A percentile compares a stretch with the other conserved stretches of the same genome.
Conservation (phyloP, 2,797 vertebrate species). For the Sebastes hopkinsi region DNA sequence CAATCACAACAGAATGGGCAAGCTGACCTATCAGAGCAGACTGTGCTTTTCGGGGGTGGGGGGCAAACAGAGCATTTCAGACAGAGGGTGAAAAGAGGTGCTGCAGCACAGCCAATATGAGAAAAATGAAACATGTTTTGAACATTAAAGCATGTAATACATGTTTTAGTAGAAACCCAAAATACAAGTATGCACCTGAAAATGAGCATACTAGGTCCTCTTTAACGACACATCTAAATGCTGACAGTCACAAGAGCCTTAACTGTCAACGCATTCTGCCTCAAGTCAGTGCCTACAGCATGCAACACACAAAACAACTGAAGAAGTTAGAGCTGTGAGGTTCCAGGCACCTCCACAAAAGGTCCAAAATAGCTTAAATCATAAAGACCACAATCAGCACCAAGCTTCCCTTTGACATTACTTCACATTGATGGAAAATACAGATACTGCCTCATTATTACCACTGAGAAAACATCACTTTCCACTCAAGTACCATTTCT, state of each 20-base stretch:
- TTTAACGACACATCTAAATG: background rate
- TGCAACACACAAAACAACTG: background rate
- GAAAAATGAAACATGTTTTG: too few relatives aligned
- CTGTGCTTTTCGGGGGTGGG: too few relatives aligned
- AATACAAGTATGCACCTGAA: too few relatives aligned
- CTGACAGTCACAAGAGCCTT: background rate
- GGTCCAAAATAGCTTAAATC: background rate
- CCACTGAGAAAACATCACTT: slow-evolving; percentile 52
- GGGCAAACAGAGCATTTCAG: too few relatives aligned
- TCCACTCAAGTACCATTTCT: slow-evolving; percentile 49
- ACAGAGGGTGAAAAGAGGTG: too few relatives aligned
- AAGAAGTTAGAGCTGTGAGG: background rate
- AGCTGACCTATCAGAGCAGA: too few relatives aligned
- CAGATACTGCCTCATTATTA: slow-evolving; percentile 55
- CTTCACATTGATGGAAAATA: slow-evolving; percentile 56
- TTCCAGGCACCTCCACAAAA: background rate
- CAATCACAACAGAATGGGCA: too few relatives aligned
- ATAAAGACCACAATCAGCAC: slow-evolving; percentile 34
- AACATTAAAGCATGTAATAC: too few relatives aligned
- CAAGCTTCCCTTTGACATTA: background rate
- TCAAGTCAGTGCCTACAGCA: background rate
- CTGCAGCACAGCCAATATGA: too few relatives aligned
- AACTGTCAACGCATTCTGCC: background rate
- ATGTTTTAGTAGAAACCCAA: too few relatives aligned
- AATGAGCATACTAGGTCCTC: too few relatives aligned